Conservation (phyloP, 2,113 vertebrate species). For the Psammodynastes pulverulentus region DNA sequence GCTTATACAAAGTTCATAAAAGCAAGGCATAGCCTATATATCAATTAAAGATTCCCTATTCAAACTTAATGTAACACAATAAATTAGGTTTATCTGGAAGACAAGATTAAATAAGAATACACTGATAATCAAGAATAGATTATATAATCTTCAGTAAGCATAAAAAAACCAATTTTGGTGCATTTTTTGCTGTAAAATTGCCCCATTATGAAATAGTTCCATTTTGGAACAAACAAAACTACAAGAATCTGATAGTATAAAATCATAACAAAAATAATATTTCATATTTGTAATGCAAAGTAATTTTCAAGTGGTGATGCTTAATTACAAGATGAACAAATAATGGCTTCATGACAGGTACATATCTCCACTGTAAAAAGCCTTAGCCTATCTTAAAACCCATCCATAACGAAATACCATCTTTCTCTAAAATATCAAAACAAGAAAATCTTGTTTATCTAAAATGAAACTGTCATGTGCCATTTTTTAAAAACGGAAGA, state of each 20-base stretch:
- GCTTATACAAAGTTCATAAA: no score
- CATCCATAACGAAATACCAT: neutral
- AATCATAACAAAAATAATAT: neutral
- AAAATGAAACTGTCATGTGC: conserved; percentile 31
- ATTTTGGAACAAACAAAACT: neutral
- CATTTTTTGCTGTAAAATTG: neutral
- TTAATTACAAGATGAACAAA: conserved; percentile 7
- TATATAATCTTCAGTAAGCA: no score
- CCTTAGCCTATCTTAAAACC: neutral
- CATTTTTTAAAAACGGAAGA: conserved; percentile 26
- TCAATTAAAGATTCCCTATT: no score
- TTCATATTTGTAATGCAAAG: neutral
- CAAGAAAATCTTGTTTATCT: fast-evolving
- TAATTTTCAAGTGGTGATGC: conserved; percentile 15
- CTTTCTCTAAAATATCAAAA: conserved; percentile 49
- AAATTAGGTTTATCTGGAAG: neutral
- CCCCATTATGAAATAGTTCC: neutral
- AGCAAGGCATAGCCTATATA: no score
- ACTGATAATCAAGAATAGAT: neutral
- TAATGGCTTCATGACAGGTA: neutral
- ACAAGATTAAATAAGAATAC: no score
- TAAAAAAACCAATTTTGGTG: neutral
- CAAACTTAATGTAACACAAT: neutral
- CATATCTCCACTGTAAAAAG: conserved; percentile 7
- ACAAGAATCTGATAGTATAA: neutral